These are phyloP conservation scores for Gnathonemus echidnorhynchus DNA, from an alignment of 2,113 vertebrate species.

Conservation along the genomic window DNA sequence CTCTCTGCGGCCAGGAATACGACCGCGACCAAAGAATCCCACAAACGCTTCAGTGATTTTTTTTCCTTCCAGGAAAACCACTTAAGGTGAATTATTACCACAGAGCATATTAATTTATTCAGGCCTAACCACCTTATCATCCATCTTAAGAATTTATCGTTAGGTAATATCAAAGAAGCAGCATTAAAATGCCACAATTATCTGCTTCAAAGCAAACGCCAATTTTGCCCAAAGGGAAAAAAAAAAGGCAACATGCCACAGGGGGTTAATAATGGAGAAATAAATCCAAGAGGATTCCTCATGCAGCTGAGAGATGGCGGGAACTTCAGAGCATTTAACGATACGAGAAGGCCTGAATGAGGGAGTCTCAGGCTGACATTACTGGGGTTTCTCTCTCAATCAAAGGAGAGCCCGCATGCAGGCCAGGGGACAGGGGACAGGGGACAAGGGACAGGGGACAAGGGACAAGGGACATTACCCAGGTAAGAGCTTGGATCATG, in stretches of 20 bases:
- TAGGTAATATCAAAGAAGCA: conserved; percentile 31
- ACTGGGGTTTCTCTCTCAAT: background rate
- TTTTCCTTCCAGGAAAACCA: conserved; percentile 5
- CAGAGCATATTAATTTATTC: conserved; percentile 21
- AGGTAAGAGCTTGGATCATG: background rate
- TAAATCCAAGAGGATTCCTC: background rate
- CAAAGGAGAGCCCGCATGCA: background rate
- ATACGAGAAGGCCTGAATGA: background rate
- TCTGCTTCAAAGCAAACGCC: conserved; percentile 13
- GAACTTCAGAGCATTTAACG: background rate
- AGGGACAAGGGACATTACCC: background rate
- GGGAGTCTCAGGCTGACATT: background rate
- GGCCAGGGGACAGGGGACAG: background rate
- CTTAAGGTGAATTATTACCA: conserved; percentile 24
- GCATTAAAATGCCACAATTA: conserved; percentile 29
- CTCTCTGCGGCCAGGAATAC: background rate
- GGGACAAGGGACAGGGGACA: background rate
- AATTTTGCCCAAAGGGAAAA: background rate
- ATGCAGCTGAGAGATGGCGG: background rate
- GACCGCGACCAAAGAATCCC: background rate
- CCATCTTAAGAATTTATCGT: conserved; percentile 34
- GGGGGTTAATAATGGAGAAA: background rate
- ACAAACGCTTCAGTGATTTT: background rate
- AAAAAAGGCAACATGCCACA: conserved; percentile 16
- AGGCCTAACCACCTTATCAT: conserved; percentile 27